phyloP scores from a whole-genome alignment of 2,888 invertebrate species.

The Agrilus biguttatus region DNA sequence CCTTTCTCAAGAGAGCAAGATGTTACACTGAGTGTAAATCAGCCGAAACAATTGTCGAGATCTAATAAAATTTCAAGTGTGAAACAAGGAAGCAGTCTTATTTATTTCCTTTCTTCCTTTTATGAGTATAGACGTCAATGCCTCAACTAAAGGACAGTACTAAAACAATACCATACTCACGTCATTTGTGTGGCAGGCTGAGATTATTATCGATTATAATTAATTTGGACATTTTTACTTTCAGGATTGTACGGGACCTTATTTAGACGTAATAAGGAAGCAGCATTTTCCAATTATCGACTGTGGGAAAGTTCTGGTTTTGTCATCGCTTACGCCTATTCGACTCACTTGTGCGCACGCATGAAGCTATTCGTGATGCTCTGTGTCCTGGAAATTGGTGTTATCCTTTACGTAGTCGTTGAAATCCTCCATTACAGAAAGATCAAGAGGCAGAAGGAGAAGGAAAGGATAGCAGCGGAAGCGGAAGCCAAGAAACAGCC shows the following conservation, averaged over 20 bases:
- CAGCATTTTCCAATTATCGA: conserved; percentile 81
- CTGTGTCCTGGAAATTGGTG: conserved; percentile 58
- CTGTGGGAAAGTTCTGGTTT: conserved; percentile 85
- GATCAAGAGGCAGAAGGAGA: conserved; percentile 59
- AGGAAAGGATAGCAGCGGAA: conserved; percentile 44
- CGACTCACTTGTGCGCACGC: conserved; percentile 69
- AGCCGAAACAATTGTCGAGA: no score
- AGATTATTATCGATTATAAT: no score
- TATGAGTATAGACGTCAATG: no score
- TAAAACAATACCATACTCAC: no score
- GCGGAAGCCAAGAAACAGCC: conserved; percentile 41
- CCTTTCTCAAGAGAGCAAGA: no score
- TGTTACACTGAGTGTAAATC: no score
- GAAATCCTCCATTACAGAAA: conserved; percentile 74
- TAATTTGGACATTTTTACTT: conserved; percentile 11
- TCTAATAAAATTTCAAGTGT: no score
- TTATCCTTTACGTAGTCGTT: conserved; percentile 64
- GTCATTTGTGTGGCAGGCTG: no score
- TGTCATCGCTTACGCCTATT: conserved; percentile 80
- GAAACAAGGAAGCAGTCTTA: no score
- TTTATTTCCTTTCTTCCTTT: no score
- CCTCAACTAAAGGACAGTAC: no score
- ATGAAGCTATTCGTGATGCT: conserved; percentile 79
- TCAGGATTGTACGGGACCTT: conserved; percentile 73
- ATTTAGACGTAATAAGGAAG: conserved; percentile 79